phyloP scores from a whole-genome alignment of 2,113 vertebrate species.

The Cebus imitator region DNA sequence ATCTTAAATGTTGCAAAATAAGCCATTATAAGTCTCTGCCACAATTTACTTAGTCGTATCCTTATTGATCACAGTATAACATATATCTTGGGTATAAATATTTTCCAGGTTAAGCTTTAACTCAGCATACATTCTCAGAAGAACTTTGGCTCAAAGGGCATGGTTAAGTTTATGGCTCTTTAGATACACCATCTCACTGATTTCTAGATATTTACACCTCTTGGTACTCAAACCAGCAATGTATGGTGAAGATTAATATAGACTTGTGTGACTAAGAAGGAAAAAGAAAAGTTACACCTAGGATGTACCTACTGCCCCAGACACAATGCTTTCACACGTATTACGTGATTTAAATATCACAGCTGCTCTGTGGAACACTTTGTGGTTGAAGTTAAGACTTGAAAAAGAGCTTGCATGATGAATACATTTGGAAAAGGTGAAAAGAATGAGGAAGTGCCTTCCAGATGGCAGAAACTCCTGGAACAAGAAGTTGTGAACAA shows the following conservation, averaged over 20 bases:
- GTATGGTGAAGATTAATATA: not conserved
- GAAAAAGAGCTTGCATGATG: slow-evolving; percentile 21
- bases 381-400: slow-evolving; percentile 55
- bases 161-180: not conserved
- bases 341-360: slow-evolving; percentile 67
- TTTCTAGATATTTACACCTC: slow-evolving; percentile 55
- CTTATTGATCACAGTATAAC: not conserved
- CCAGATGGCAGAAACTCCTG: slow-evolving; percentile 43
- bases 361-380: slow-evolving; percentile 58
- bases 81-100: not conserved
- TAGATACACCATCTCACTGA: not conserved
- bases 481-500: not conserved
- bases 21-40: not conserved
- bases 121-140: not conserved
- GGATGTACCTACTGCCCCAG: not conserved
- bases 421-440: slow-evolving; percentile 58
- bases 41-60: slow-evolving; percentile 21
- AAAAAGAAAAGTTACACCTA: slow-evolving; percentile 58
- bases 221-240: not conserved
- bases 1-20: not conserved
- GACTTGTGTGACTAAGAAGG: slow-evolving; percentile 62
- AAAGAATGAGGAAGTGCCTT: slow-evolving; percentile 49
- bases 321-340: slow-evolving; percentile 54
- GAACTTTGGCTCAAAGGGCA: slow-evolving; percentile 28
- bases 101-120: not conserved